Evolutionary conservation across 1,140 invertebrate species (phyloP).

Genomic region (Arion vulgaris): DNA sequence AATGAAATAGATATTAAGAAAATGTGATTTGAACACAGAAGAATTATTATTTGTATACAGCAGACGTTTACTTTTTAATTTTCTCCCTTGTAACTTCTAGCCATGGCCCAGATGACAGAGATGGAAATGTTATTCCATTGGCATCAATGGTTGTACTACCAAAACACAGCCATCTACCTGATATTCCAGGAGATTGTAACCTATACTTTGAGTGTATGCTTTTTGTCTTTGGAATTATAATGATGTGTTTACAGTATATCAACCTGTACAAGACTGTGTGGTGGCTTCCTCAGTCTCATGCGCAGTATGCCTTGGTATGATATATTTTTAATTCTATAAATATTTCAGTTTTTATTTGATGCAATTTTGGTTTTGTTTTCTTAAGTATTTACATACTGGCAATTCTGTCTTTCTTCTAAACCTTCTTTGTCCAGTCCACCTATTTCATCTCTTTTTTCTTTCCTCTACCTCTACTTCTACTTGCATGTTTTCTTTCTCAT

Average conservation of each 20-base stretch:
- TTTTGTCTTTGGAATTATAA: conserved; percentile 81
- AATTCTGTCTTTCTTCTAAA: too few relatives aligned
- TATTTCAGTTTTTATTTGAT: too few relatives aligned
- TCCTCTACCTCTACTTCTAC: too few relatives aligned
- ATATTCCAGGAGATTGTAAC: conserved; percentile 86
- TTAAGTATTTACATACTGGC: too few relatives aligned
- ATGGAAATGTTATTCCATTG: conserved; percentile 62
- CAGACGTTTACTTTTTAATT: too few relatives aligned
- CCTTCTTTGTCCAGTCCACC: too few relatives aligned
- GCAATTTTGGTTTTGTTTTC: neutral
- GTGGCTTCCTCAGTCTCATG: conserved; percentile 95
- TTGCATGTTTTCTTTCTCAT: too few relatives aligned
- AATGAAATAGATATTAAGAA: too few relatives aligned
- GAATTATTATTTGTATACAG: too few relatives aligned
- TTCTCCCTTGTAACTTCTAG: conserved; percentile 44
- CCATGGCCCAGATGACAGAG: conserved; percentile 57
- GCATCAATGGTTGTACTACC: conserved; percentile 66
- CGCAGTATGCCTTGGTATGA: conserved; percentile 88
- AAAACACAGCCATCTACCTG: conserved; percentile 77
- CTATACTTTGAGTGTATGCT: conserved; percentile 88
- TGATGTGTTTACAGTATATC: conserved; percentile 89
- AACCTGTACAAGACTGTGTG: conserved; percentile 97
- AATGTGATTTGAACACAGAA: too few relatives aligned
- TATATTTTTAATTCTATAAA: too few relatives aligned
- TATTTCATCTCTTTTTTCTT: too few relatives aligned